Base-by-base conservation (phyloP, 1,140 invertebrate genomes). In the Hyles vespertilio region DNA sequence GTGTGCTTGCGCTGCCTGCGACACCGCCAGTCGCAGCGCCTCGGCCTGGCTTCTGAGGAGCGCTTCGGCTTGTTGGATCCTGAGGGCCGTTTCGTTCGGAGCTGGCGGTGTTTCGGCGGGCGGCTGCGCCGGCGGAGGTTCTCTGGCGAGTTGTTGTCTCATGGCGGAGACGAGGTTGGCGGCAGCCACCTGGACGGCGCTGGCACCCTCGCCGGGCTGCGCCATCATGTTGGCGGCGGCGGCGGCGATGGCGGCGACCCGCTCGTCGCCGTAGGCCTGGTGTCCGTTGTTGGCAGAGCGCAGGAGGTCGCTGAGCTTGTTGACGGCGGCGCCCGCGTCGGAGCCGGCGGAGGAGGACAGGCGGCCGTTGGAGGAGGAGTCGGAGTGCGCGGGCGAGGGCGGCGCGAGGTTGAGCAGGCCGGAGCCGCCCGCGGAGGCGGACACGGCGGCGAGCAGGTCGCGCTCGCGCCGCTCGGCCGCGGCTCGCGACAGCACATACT, bases 401-500 rank as follows among this genome's bases (percentile, higher is more conserved):
- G 94, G 95, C 3, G 91, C 88, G 62, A 91, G 63, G 84, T 90
- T 89, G 67, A 93, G 73, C 58, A 92, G 75, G 58, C 91, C 90
- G n/a, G 92, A 90, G 36, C 92, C 90, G 1, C 85, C 84, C 1
- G 85, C 85, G 32, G 92, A 91, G 4, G 92, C 92, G 8, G 93
- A 93, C 2, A 93, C 91, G 3, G 93, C 94, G 0, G 94, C 93
- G 5, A 93, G 93, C 33, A 96, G 88, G 79, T 97, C 96, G 40
- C 96, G 89, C 79, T 97, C 96, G 63, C 96, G 90, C 71, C 96
- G 91, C 74, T 97, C 96, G 32, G 96, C 96, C 5, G 96, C 96
- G 6, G 96, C 96, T 70, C 96, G 90, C 62, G 95, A 97, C 54
- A 98, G 91, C 22, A 98, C 96, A 82, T 97, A 97, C 80, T 98